Evolutionary conservation across 2,888 invertebrate genomes (phyloP).

Genomic region (Balanococcus diminutus): DNA sequence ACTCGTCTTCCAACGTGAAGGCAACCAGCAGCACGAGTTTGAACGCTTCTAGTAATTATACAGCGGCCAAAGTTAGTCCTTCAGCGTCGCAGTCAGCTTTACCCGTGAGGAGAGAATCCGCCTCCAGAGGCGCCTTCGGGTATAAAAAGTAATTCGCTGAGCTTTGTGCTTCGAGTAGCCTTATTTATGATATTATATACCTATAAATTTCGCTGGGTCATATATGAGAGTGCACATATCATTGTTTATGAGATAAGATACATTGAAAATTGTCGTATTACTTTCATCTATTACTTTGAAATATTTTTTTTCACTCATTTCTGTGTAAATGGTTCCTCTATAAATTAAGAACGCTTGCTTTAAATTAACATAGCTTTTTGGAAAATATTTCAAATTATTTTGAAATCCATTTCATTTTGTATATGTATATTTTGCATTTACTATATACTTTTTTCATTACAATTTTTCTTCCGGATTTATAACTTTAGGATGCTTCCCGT

Average conservation of each 20-base stretch:
- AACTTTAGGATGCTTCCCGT: background rate
- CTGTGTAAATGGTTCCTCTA: conserved; percentile 30
- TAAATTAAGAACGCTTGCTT: conserved; percentile 19
- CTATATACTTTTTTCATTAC: background rate
- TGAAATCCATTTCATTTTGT: background rate
- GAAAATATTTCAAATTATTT: background rate
- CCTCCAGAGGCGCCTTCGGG: conserved; percentile 61
- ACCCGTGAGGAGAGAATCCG: conserved; percentile 48
- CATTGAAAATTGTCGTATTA: background rate
- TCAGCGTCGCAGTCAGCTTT: conserved; percentile 57
- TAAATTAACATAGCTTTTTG: background rate
- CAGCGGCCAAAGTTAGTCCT: conserved; percentile 56
- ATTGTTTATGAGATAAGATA: background rate
- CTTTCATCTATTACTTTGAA: conserved; percentile 13
- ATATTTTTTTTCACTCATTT: background rate
- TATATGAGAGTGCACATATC: conserved; percentile 31
- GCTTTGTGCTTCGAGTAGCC: conserved; percentile 80
- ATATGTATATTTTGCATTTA: conserved; percentile 4
- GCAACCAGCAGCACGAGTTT: conserved; percentile 70
- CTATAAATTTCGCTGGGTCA: conserved; percentile 68
- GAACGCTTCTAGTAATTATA: conserved; percentile 62
- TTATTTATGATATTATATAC: no score
- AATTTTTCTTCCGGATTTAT: conserved; percentile 2
- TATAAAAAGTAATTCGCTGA: conserved; percentile 71
- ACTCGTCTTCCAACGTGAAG: conserved; percentile 62